Evolutionary conservation across 2,888 invertebrate genomes (phyloP).

Genomic region (Argyresthia goedartella): DNA sequence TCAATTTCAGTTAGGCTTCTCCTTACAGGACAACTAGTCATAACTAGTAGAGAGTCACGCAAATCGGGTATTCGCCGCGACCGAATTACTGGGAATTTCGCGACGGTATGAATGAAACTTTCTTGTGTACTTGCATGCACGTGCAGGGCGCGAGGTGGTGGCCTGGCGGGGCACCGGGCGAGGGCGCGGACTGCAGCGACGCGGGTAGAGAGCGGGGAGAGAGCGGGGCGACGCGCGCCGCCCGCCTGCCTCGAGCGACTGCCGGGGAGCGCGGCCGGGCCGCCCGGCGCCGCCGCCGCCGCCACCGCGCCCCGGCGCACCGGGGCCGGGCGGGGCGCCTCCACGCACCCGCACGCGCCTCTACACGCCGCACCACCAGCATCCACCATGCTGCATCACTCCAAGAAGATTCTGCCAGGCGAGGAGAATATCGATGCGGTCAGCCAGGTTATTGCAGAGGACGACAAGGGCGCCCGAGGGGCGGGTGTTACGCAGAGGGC

Average conservation of each 20-base stretch:
- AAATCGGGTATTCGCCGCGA: neutral
- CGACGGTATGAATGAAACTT: slow-evolving; percentile 44
- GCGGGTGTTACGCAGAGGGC: slow-evolving; percentile 25
- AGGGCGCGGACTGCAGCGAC: slow-evolving; percentile 45
- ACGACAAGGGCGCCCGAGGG: too few relatives aligned
- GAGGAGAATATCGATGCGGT: slow-evolving; percentile 54
- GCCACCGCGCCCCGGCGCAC: slow-evolving; percentile 36
- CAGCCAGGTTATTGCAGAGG: slow-evolving; percentile 30
- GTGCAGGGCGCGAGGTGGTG: slow-evolving; percentile 10
- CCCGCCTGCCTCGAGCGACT: slow-evolving; percentile 54
- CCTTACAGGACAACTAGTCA: too few relatives aligned
- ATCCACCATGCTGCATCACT: slow-evolving; percentile 4
- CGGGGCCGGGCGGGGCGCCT: slow-evolving; percentile 16
- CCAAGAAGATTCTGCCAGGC: too few relatives aligned
- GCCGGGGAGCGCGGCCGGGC: slow-evolving; percentile 61
- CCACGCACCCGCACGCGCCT: slow-evolving; percentile 11
- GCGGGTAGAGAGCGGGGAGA: slow-evolving; percentile 34
- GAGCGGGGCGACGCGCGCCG: slow-evolving; percentile 43
- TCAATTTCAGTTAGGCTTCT: too few relatives aligned
- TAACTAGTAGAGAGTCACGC: neutral
- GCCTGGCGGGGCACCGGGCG: neutral
- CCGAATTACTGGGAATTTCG: too few relatives aligned
- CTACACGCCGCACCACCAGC: slow-evolving; percentile 1
- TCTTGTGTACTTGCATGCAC: slow-evolving; percentile 17
- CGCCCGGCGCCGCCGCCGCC: slow-evolving; percentile 29